Base-by-base conservation (phyloP, 2,113 vertebrate species). In the Nesogale talazaci region DNA sequence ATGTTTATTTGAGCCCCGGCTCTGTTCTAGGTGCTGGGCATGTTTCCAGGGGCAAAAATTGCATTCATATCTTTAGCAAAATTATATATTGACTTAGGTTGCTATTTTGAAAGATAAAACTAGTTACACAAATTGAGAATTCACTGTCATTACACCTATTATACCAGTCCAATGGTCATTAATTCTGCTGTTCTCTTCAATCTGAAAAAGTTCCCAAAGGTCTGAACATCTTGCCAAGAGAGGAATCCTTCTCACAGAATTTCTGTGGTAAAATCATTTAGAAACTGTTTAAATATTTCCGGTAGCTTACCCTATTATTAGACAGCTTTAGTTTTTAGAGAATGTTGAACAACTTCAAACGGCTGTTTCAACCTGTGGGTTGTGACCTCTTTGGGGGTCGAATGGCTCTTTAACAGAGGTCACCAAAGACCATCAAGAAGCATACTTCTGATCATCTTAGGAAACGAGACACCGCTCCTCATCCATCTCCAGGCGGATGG, bases 21-120 rank as follows among this genome's bases (percentile, higher is more conserved):
- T 87, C 17, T 87, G 5, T 76, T 81, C 42, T 74, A 77, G 36
- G 20, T 61, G 25, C 20, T 63, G 3, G 6, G 19, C 10, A 59
- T 72, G 5, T 22, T 86, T 46, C 42, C 31, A 25, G 0, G 86
- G 46, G 6, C 16, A 36, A 22, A 70, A 22, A 31, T n/a, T 84
- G 1, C 57, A 27, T 8, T 10, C 22, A 31, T 74, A 56, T 52
- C 52, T 95, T 94, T 86, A 89, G 72, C 29, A 84, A 84, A 94
- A 81, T 15, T 78, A 42, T 75, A 25, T 59, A 91, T 38, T 74
- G 92, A 70, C 25, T 72, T 81, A 69, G 46, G 36, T 91, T 34
- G 3, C 17, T 86, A 74, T 59, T 89, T 83, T 46, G 42, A 74
- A 89, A 40, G 17, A 34, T 61, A 83, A 72, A 27, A 46, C 70